These are phyloP conservation scores for Monomorium pharaonis DNA, from an alignment of 1,140 invertebrate species.

Conservation along the genomic window DNA sequence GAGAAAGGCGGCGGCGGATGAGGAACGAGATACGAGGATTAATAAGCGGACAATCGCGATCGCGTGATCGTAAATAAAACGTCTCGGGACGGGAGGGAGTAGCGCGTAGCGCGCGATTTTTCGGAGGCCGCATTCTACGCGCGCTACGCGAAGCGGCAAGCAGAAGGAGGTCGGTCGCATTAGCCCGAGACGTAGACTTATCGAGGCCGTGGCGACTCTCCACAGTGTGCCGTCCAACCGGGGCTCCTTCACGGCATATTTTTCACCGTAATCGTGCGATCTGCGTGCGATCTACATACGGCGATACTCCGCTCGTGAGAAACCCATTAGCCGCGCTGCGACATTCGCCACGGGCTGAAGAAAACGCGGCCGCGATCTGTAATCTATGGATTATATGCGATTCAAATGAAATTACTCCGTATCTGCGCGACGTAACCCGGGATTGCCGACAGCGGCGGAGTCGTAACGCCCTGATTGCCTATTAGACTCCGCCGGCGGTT, in stretches of 20 bases:
- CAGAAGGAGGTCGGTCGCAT: conserved; percentile 21
- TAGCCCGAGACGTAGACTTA: not conserved
- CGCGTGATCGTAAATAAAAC: conserved; percentile 48
- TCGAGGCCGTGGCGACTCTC: not conserved
- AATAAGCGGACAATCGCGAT: conserved; percentile 46
- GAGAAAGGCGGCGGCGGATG: not conserved
- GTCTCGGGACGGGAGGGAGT: not conserved
- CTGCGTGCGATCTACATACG: conserved; percentile 12
- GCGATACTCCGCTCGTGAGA: conserved; percentile 11
- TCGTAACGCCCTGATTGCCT: conserved; percentile 13
- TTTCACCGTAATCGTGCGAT: conserved; percentile 30
- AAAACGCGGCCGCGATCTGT: conserved; percentile 18
- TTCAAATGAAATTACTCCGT: conserved; percentile 44
- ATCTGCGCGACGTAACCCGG: not conserved
- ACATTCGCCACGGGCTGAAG: conserved; percentile 22
- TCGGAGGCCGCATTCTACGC: conserved; percentile 6
- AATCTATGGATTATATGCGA: conserved; percentile 29
- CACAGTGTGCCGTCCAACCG: not conserved
- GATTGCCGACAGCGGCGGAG: not conserved
- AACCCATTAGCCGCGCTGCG: conserved; percentile 18
- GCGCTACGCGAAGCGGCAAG: not conserved
- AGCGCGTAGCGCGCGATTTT: not conserved
- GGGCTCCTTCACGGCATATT: not conserved
- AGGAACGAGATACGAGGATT: not conserved
- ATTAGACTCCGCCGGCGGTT: conserved; percentile 12